Conservation (phyloP, 2,113 vertebrate species). For the Xiphophorus hellerii region DNA sequence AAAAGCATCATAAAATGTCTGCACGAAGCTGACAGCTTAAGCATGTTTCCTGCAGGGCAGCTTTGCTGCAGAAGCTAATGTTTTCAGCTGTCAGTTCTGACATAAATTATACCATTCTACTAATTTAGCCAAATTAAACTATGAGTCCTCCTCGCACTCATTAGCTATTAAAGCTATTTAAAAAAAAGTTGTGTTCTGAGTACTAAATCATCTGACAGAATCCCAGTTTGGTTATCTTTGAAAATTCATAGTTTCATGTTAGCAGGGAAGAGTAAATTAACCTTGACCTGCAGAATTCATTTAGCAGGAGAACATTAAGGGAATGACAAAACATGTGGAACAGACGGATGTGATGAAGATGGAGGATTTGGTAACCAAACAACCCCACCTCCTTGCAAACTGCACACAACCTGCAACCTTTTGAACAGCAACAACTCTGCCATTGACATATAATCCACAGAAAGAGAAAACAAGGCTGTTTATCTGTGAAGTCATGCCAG, state of each 20-base stretch:
- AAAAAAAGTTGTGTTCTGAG: neutral
- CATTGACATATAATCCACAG: constrained; percentile 58
- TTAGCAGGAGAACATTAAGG: neutral
- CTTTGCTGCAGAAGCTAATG: constrained; percentile 21
- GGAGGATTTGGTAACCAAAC: constrained; percentile 12
- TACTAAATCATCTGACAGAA: constrained; percentile 2
- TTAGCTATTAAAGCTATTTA: neutral
- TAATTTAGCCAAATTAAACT: neutral
- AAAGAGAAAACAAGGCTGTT: constrained; percentile 42
- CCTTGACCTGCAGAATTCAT: neutral
- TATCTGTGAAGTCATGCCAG: constrained; percentile 59
- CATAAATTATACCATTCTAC: constrained; percentile 20
- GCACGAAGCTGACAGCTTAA: constrained; percentile 26
- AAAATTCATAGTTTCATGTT: neutral
- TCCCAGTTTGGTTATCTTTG: neutral
- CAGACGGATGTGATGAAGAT: constrained; percentile 38
- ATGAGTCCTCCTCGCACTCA: neutral
- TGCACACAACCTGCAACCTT: constrained; percentile 33
- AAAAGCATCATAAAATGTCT: constrained; percentile 54
- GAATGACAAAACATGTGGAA: constrained; percentile 15
- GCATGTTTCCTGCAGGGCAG: constrained; percentile 28
- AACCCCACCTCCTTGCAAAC: constrained; percentile 35
- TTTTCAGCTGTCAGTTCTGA: constrained; percentile 10
- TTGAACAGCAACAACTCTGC: constrained; percentile 37
- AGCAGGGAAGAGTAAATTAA: constrained; percentile 4